These are phyloP conservation scores for Drosophila ananassae DNA, from an alignment of 1,140 invertebrate species.

Conservation along the genomic window DNA sequence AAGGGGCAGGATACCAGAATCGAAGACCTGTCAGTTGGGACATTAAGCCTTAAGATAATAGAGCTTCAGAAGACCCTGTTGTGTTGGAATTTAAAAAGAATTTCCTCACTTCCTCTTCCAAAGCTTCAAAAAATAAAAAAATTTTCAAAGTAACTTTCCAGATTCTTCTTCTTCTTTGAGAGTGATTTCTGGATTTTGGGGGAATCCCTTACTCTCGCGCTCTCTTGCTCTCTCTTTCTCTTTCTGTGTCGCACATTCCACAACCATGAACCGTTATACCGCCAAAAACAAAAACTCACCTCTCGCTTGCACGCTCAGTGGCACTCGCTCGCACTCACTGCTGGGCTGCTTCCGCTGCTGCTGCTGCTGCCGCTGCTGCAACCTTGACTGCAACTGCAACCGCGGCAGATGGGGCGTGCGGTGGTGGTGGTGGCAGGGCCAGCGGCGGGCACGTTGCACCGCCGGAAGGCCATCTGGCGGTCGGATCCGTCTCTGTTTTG, in stretches of 20 bases:
- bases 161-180: too few relatives aligned
- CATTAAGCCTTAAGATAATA: too few relatives aligned
- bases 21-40: neutral
- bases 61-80: too few relatives aligned
- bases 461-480: constrained; percentile 38
- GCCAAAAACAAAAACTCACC: constrained; percentile 20
- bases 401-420: neutral
- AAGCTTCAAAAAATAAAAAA: too few relatives aligned
- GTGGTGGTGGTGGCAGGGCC: constrained; percentile 12
- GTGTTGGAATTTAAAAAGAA: too few relatives aligned
- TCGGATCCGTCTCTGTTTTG: constrained; percentile 6
- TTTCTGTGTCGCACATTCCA: neutral
- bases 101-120: too few relatives aligned
- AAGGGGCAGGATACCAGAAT: neutral
- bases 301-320: constrained; percentile 26
- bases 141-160: too few relatives aligned
- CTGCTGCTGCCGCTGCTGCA: constrained; percentile 5
- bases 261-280: constrained; percentile 9
- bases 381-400: neutral
- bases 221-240: neutral
- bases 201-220: too few relatives aligned
- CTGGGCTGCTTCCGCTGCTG: constrained; percentile 13
- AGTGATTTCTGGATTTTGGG: too few relatives aligned
- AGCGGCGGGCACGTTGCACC: constrained; percentile 33
- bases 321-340: constrained; percentile 37